These are phyloP conservation scores for Cyprinodon brontotheroides DNA, from an alignment of 2,113 vertebrate genomes.

Conservation along the genomic window DNA sequence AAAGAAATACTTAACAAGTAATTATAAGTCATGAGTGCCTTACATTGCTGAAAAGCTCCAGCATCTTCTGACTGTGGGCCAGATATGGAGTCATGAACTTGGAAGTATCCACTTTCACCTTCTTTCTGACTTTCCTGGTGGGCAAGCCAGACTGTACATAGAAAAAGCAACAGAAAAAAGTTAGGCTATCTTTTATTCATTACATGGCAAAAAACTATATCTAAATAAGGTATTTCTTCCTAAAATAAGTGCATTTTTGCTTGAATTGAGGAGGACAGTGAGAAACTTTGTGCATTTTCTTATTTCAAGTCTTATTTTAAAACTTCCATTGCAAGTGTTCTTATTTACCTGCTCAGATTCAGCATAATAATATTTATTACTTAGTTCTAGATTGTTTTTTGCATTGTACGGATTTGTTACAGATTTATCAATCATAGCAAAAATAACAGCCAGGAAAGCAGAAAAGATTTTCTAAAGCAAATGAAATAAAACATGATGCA, in stretches of 20 bases:
- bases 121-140: slow-evolving; percentile 82
- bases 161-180: slow-evolving; percentile 10
- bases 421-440: not conserved
- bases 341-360: too few relatives aligned
- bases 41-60: slow-evolving; percentile 93
- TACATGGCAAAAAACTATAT: too few relatives aligned
- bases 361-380: too few relatives aligned
- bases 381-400: too few relatives aligned
- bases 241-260: too few relatives aligned
- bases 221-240: too few relatives aligned
- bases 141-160: slow-evolving; percentile 70
- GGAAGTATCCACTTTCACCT: slow-evolving; percentile 89
- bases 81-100: slow-evolving; percentile 98
- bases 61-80: slow-evolving; percentile 96
- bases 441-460: not conserved
- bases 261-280: too few relatives aligned
- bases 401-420: not conserved
- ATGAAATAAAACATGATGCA: not conserved
- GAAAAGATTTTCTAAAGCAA: not conserved
- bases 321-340: too few relatives aligned
- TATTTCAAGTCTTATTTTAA: too few relatives aligned
- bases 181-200: not conserved
- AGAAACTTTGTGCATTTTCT: too few relatives aligned
- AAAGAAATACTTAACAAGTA: not conserved
- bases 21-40: slow-evolving; percentile 14